Percentiles rank a stretch among this genome's conserved stretches.
These are phyloP conservation scores for Liolophura sinensis DNA, from an alignment of 1,140 invertebrate genomes.

Conservation along the genomic window DNA sequence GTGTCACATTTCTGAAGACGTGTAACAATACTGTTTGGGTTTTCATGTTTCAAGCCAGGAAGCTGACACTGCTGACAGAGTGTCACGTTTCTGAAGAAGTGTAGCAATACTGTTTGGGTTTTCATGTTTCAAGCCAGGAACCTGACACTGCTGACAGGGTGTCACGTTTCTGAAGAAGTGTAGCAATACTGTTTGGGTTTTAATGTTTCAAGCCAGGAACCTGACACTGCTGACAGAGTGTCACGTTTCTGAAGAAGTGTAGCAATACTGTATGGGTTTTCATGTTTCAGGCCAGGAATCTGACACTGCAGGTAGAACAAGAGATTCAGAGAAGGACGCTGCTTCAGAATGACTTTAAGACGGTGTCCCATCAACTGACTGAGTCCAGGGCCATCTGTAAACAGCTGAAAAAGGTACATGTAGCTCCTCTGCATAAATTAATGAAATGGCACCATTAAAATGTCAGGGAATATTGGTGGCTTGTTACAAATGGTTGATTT, in stretches of 20 bases:
- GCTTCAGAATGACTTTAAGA: constrained; percentile 72
- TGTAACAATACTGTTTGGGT: no score
- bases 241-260: no score
- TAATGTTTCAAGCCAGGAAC: constrained; percentile 67
- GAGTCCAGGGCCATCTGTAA: constrained; percentile 76
- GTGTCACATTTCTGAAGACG: no score
- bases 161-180: no score
- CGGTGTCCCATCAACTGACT: constrained; percentile 72
- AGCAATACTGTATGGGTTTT: no score
- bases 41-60: constrained; percentile 67
- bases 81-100: no score
- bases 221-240: constrained; percentile 79
- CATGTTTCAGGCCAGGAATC: constrained; percentile 66
- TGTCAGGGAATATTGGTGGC: background rate
- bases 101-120: no score
- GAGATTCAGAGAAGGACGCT: constrained; percentile 79
- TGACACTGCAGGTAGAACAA: constrained; percentile 85
- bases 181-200: no score
- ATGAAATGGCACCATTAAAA: background rate
- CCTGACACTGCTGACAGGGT: constrained; percentile 80
- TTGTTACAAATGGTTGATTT: no score
- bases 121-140: constrained; percentile 68
- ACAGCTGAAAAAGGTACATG: constrained; percentile 63
- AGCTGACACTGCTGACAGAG: constrained; percentile 80
- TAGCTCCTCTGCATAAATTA: background rate